Conservation (phyloP, 2,888 invertebrate species). For the Kuschelorhynchus macadamiae region DNA sequence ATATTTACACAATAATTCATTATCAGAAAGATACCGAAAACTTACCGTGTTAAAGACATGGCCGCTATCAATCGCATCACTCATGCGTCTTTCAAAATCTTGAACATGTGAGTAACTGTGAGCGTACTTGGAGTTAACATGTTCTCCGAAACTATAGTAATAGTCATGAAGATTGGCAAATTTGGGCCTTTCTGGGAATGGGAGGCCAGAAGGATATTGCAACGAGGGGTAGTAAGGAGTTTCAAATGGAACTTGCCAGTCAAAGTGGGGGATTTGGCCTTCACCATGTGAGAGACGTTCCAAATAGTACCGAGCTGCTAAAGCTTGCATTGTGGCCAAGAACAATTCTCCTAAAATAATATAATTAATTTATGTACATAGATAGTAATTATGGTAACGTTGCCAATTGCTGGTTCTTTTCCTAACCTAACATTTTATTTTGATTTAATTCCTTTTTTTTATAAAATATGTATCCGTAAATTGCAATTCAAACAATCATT, state of each 20-base stretch:
- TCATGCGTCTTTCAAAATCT: conserved; percentile 71
- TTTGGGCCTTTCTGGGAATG: conserved; percentile 76
- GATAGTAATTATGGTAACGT: too few species aligned
- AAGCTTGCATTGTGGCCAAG: conserved; percentile 78
- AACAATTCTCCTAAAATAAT: conserved; percentile 69
- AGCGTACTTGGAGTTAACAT: conserved; percentile 69
- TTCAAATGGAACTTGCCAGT: conserved; percentile 70
- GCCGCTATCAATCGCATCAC: conserved; percentile 71
- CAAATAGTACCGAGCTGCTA: conserved; percentile 81
- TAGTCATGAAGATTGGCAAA: conserved; percentile 71
- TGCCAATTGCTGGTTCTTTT: too few species aligned
- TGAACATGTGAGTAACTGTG: conserved; percentile 68
- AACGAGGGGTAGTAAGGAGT: conserved; percentile 76
- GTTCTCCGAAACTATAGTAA: conserved; percentile 63
- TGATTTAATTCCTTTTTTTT: too few species aligned
- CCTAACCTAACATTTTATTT: too few species aligned
- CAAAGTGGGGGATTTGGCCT: conserved; percentile 75
- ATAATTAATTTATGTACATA: too few species aligned
- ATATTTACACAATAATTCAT: too few species aligned
- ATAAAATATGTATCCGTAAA: too few species aligned
- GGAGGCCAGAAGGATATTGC: conserved; percentile 76
- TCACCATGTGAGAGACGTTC: conserved; percentile 81
- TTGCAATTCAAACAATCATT: too few species aligned
- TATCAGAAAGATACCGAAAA: too few species aligned
- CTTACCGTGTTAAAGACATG: conserved; percentile 54